Evolutionary conservation across 2,888 invertebrate genomes (phyloP).

Genomic region (Pediacus dermestoides): DNA sequence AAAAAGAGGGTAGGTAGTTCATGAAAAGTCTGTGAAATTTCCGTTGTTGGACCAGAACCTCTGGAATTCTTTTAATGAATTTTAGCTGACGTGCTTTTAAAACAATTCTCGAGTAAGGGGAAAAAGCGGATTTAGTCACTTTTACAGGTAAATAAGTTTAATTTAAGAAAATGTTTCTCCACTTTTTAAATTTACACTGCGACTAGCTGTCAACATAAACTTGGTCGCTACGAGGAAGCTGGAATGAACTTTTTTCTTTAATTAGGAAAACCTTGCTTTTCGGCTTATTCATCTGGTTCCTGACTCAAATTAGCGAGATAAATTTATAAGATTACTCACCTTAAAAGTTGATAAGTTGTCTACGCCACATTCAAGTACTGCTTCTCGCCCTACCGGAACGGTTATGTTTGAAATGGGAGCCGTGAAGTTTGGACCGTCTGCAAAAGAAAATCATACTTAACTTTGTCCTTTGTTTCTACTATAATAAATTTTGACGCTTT

Average conservation of each 20-base stretch:
- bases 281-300: conserved; percentile 20
- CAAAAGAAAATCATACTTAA: conserved; percentile 44
- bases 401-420: conserved; percentile 79
- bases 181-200: conserved; percentile 38
- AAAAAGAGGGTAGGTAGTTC: too few relatives aligned
- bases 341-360: conserved; percentile 77
- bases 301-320: conserved; percentile 25
- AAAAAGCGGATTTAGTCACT: conserved; percentile 19
- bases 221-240: conserved; percentile 6
- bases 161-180: conserved; percentile 39
- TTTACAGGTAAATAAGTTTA: conserved; percentile 42
- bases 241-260: conserved; percentile 7
- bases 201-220: conserved; percentile 34
- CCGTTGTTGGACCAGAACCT: neutral
- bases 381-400: conserved; percentile 77
- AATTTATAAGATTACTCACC: conserved; percentile 50
- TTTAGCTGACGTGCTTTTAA: conserved; percentile 14
- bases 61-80: conserved; percentile 9
- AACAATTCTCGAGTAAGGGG: conserved; percentile 6
- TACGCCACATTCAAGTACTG: conserved; percentile 73
- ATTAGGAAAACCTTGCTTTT: conserved; percentile 4
- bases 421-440: conserved; percentile 76
- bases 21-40: conserved; percentile 2
- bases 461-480: neutral
- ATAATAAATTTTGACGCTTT: neutral